These are phyloP conservation scores for Pasiphila rectangulata DNA, from an alignment of 2,888 invertebrate species.

Conservation along the genomic window DNA sequence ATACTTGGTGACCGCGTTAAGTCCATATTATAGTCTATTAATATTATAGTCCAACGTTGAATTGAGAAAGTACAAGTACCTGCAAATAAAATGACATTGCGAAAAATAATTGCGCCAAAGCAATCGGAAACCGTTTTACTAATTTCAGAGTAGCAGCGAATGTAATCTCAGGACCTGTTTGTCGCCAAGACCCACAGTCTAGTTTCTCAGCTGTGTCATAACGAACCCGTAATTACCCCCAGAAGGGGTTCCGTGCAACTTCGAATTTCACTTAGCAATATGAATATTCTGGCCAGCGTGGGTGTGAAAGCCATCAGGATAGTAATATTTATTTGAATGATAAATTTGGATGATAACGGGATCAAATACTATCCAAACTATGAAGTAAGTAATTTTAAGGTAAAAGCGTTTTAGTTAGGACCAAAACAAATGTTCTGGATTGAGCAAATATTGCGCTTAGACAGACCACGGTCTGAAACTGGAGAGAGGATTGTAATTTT, in stretches of 20 bases:
- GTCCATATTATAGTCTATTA: too few species aligned
- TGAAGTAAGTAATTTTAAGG: too few species aligned
- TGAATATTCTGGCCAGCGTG: conserved; percentile 15
- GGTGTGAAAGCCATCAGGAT: conserved; percentile 21
- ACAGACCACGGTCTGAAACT: too few species aligned
- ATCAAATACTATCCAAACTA: too few species aligned
- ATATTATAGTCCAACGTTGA: too few species aligned
- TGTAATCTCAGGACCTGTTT: conserved; percentile 24
- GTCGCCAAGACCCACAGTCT: conserved; percentile 16
- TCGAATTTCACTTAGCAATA: conserved; percentile 18
- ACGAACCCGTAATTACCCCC: conserved; percentile 18
- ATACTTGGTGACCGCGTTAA: too few species aligned
- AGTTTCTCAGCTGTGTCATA: conserved; percentile 24
- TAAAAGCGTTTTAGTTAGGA: too few species aligned
- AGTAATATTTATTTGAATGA: not conserved
- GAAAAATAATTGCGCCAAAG: conserved; percentile 12
- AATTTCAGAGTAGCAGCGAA: conserved; percentile 15
- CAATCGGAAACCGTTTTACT: conserved; percentile 19
- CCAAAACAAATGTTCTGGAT: too few species aligned
- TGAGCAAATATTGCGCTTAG: too few species aligned
- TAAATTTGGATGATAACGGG: not conserved
- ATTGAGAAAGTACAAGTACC: too few species aligned
- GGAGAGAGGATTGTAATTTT: too few species aligned
- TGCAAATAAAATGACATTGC: conserved; percentile 1
- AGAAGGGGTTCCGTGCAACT: conserved; percentile 10